Percentiles rank a stretch among this genome's conserved stretches.
Conservation (phyloP, 30 jellyfish, hydroid and myxozoan species). For the Chironex yamaguchii region DNA sequence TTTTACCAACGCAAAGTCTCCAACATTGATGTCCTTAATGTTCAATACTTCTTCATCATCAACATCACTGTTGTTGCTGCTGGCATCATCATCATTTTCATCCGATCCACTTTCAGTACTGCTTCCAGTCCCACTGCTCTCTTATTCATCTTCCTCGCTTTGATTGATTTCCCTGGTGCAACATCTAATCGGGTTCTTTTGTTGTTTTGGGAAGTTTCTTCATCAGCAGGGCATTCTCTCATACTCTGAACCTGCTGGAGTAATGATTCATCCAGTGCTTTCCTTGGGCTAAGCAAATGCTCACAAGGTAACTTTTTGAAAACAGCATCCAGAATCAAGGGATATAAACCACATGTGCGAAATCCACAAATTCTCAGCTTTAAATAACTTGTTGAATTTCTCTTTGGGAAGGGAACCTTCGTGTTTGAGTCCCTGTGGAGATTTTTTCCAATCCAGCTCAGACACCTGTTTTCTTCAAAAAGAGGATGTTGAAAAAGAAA, state of each 20-base stretch:
- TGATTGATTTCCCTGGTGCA: conserved; percentile 38
- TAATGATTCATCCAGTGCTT: conserved; percentile 18
- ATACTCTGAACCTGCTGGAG: conserved; percentile 1
- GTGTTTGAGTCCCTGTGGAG: not conserved
- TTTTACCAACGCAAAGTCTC: conserved; percentile 9
- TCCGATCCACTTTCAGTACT: conserved; percentile 8
- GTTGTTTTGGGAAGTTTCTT: not conserved
- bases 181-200: conserved; percentile 17
- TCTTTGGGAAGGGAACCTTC: not conserved
- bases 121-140: not conserved
- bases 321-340: not conserved
- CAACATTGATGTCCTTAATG: not conserved
- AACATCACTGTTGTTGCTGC: not conserved
- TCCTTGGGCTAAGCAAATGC: not conserved
- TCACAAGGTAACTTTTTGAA: not conserved
- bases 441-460: not conserved
- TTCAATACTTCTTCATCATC: not conserved
- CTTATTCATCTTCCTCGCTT: no score
- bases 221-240: conserved; percentile 19
- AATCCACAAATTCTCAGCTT: not conserved
- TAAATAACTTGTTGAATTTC: not conserved
- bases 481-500: not conserved
- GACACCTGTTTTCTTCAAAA: no score
- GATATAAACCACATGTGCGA: not conserved
- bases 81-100: not conserved